phyloP scores from a whole-genome alignment of 2,797 vertebrate species.

The Todus mexicanus region DNA sequence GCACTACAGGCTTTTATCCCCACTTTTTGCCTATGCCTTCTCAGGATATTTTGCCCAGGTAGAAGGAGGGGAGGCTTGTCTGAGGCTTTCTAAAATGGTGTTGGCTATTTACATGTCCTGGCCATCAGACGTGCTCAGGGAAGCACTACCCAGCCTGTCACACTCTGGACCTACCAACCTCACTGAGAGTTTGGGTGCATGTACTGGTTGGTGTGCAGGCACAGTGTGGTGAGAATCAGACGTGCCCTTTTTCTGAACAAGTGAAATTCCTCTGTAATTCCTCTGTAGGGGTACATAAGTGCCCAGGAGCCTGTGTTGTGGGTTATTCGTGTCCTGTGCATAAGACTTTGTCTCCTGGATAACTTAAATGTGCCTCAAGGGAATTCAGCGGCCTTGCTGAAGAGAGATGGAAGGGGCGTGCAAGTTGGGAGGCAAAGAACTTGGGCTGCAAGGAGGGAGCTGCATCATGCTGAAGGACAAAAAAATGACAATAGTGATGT shows the following conservation, averaged over 20 bases:
- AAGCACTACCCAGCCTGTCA: neutral
- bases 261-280: neutral
- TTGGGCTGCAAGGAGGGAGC: neutral
- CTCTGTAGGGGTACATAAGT: neutral
- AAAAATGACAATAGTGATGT: neutral
- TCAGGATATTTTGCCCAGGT: neutral
- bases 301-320: neutral
- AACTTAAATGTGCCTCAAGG: neutral
- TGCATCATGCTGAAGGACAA: neutral
- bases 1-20: neutral
- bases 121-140: neutral
- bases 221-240: neutral
- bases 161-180: neutral
- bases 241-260: neutral
- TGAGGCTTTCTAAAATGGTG: neutral
- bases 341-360: neutral
- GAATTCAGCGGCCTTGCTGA: neutral
- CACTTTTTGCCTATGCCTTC: neutral
- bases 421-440: neutral
- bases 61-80: neutral
- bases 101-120: neutral
- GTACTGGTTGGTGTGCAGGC: neutral
- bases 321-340: neutral
- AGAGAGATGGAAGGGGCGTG: neutral
- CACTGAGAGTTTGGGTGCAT: too few relatives aligned